Base-by-base conservation (phyloP, 2,113 vertebrate genomes). In the Bufo gargarizans region DNA sequence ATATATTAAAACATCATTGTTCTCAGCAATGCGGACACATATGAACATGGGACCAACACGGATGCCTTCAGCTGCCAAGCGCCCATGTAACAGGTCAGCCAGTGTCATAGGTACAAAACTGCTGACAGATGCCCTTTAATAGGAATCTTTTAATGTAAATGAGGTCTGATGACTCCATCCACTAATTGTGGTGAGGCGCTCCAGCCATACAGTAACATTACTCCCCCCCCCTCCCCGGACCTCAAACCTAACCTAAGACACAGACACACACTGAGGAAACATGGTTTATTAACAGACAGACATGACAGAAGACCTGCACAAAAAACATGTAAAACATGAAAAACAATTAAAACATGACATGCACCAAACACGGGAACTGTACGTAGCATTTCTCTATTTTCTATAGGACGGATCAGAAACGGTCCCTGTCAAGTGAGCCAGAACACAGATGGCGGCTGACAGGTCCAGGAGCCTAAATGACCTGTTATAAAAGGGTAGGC, bases 221-320 rank as follows among this genome's bases (percentile, higher is more conserved):
- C 58, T 14, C 58, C 13, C 58, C 0, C 19, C 61, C 61, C 17
- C 6, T 0, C 13, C 10, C 33, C n/a, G 11, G 80, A 58, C 50
- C 19, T 14, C 9, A 33, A 13, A 45, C 58, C 58, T 20, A 61
- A 84, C 61, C 69, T 72, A 47, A 22, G 49, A 84, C 49, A 84
- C 63, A 84, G 82, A 84, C 33, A 83, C 81, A 12, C 16, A 55
- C 82, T 67, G 82, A 55, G 50, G 10, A 84, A 71, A 84, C 47
- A 84, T 53, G 8, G 63, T 17, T 84, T 84, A 84, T 83, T 83
- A 82, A 82, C 17, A 63, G 47, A 82, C 58, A 49, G 33, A 67
- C 61, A 65, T 63, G 0, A 45, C 33, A 59, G 7, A 4, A 16
- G n/a, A 17, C 43, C 16, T 11, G 16, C 81, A 45, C 22, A n/a